These are phyloP conservation scores for Pantherophis guttatus DNA, from an alignment of 2,113 vertebrate genomes.

Conservation along the genomic window DNA sequence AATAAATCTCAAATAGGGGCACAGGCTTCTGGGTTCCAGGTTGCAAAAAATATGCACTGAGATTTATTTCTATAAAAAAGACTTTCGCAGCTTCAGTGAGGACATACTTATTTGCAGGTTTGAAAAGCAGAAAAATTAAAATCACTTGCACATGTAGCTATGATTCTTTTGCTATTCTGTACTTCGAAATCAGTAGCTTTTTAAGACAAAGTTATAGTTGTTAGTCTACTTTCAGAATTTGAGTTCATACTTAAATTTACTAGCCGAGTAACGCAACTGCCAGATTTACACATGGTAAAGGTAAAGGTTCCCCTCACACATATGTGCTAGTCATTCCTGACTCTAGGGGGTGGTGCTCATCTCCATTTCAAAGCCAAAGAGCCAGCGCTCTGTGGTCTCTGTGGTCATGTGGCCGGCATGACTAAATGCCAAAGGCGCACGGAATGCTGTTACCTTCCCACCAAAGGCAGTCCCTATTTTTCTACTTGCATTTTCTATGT, in stretches of 20 bases:
- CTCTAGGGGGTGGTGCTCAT: too few relatives aligned
- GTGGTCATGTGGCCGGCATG: too few relatives aligned
- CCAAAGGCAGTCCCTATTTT: too few relatives aligned
- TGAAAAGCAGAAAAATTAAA: neutral
- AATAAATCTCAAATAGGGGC: conserved; percentile 32
- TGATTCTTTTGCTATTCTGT: neutral
- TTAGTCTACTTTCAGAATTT: neutral
- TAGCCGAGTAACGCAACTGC: neutral
- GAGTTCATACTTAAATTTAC: neutral
- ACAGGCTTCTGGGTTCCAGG: conserved; percentile 14
- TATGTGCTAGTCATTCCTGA: too few relatives aligned
- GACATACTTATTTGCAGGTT: neutral
- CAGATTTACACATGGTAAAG: neutral
- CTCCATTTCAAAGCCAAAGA: too few relatives aligned
- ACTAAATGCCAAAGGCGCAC: too few relatives aligned
- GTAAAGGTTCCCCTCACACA: too few relatives aligned
- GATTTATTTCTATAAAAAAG: neutral
- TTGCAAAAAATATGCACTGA: conserved; percentile 23
- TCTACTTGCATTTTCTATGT: too few relatives aligned
- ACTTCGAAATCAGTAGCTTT: neutral
- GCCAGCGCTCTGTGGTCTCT: too few relatives aligned
- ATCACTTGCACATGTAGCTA: neutral
- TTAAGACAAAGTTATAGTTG: neutral
- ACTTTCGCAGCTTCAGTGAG: neutral
- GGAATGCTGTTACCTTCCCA: too few relatives aligned